These are phyloP conservation scores for Rhinoraja longicauda DNA, from an alignment of 2,797 vertebrate genomes.

Conservation along the genomic window DNA sequence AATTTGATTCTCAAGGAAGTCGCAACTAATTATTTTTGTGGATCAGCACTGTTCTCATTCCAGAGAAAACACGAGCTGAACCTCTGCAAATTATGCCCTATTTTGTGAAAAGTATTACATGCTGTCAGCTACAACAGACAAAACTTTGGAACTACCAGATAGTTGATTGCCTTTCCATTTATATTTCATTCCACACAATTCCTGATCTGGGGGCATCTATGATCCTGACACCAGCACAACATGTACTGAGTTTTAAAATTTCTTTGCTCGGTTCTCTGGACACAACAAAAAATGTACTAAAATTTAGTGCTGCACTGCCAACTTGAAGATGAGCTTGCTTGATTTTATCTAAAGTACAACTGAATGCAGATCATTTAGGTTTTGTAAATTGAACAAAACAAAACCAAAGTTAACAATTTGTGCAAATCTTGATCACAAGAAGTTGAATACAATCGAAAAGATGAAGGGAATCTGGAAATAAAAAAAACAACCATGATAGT, in stretches of 20 bases:
- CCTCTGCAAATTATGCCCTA: accelerated
- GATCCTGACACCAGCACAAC: background rate
- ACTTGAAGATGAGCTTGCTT: background rate
- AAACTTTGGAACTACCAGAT: background rate
- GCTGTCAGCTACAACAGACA: background rate
- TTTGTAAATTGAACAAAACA: background rate
- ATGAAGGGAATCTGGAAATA: no score
- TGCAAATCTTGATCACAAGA: no score
- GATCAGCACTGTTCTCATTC: background rate
- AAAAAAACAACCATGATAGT: no score
- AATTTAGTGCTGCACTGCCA: background rate
- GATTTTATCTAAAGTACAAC: no score
- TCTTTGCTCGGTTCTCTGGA: background rate
- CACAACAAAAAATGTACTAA: no score
- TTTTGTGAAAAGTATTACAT: background rate
- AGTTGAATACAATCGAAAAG: no score
- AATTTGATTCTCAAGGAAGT: background rate
- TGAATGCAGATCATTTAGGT: no score
- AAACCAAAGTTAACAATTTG: background rate
- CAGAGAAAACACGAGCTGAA: background rate
- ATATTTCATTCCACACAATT: background rate
- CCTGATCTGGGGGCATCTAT: background rate
- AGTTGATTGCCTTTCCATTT: background rate
- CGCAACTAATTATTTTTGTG: background rate
- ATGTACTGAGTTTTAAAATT: background rate